Evolutionary conservation across 2,797 vertebrate genomes (phyloP).

Genomic region (Phrynocephalus guinanensis): DNA sequence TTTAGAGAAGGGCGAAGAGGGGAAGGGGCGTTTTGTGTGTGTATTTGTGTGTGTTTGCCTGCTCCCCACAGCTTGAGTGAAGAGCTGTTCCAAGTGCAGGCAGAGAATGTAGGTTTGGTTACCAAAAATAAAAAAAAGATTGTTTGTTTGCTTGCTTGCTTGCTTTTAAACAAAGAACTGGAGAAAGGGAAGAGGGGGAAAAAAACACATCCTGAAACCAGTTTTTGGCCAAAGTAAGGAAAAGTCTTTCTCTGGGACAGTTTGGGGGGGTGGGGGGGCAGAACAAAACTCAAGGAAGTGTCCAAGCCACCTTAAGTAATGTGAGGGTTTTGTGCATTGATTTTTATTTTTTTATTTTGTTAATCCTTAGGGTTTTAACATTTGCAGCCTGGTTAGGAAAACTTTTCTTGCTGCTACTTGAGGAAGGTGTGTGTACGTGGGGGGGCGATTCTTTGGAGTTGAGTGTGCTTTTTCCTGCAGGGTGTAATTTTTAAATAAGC

Average conservation of each 20-base stretch:
- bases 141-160: background rate
- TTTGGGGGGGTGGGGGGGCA: background rate
- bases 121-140: background rate
- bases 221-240: constrained; percentile 7
- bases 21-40: background rate
- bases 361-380: constrained; percentile 38
- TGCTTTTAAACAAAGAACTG: constrained; percentile 34
- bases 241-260: background rate
- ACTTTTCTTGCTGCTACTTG: constrained; percentile 27
- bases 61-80: constrained; percentile 10
- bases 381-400: constrained; percentile 28
- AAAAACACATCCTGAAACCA: background rate
- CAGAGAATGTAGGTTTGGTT: constrained; percentile 22
- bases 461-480: constrained; percentile 34
- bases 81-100: constrained; percentile 12
- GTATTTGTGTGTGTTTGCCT: background rate
- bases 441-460: constrained; percentile 6
- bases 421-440: background rate
- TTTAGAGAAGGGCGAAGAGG: constrained; percentile 33
- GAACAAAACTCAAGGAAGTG: constrained; percentile 20
- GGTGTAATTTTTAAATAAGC: constrained; percentile 51
- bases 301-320: background rate
- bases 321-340: background rate
- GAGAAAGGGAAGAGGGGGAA: background rate
- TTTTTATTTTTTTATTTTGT: background rate